Base-by-base conservation (phyloP, 2,888 invertebrate species). In the Cerceris rybyensis region DNA sequence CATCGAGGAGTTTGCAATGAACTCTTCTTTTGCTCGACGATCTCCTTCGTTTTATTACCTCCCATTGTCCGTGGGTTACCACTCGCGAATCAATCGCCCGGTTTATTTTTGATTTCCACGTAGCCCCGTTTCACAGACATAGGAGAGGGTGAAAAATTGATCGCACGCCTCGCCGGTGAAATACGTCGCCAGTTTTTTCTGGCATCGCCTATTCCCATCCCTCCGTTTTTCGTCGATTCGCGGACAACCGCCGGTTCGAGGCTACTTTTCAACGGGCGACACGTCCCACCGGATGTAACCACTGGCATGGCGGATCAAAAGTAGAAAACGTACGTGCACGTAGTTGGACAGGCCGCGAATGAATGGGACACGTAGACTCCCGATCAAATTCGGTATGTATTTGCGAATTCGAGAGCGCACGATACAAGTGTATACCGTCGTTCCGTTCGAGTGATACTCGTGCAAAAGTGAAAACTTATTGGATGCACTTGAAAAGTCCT, bases 321-420 rank as follows among this genome's bases (percentile, higher is more conserved):
- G 83, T 17, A 70, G 57, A 75, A 75, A 80, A 61, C 28, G 69
- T 77, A 74, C 73, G 70, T 69, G 77, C 70, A 28, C 28, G 61
- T 60, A 73, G 76, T 70, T 73, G 74, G 82, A 70, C 83, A 70
- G 65, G 46, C 39, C 70, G 69, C 74, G 80, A 67, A 82, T 74
- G 77, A 69, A 82, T 83, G 74, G 83, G 52, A 46, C 66, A 52
- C 67, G 50, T 11, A 8, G 11, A 46, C 46, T 8, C 11, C 46
- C 46, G 28, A 28, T 28, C 28, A 28, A 28, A 28, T 28, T 28
- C 28, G 28, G 28, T 28, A 28, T 28, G 28, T 28, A 28, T 28
- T 28, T 28, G 28, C 28, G 28, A 28, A 28, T 28, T 28, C 28
- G 28, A 28, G 28, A 28, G 28, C 28, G 4, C 28, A 1, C 28